Conservation (phyloP, 2,797 vertebrate genomes). For the Gila robusta region DNA sequence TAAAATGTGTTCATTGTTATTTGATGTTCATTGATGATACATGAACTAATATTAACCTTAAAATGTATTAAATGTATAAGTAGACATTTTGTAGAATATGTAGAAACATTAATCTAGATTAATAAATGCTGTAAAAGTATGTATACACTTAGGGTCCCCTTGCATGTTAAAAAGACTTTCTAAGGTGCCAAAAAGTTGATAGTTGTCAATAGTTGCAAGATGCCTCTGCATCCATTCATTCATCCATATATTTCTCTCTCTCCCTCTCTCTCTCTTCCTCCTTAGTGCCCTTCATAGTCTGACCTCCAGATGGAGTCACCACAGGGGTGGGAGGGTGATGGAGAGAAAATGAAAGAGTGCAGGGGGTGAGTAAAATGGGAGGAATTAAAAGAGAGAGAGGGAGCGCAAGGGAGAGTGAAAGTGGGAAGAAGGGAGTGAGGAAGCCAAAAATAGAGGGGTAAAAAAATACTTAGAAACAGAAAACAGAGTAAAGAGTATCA, state of each 20-base stretch:
- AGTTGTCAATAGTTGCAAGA: background rate
- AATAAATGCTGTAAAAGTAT: background rate
- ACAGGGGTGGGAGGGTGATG: constrained; percentile 73
- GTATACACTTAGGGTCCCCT: background rate
- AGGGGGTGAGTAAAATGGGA: constrained; percentile 68
- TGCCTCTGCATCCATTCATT: background rate
- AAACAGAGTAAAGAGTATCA: constrained; percentile 2
- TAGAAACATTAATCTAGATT: background rate
- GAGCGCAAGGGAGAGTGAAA: constrained; percentile 44
- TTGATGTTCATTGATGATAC: background rate
- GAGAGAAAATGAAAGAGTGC: constrained; percentile 82
- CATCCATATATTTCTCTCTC: background rate
- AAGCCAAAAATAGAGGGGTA: constrained; percentile 64
- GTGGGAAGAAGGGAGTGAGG: constrained; percentile 48
- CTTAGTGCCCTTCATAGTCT: constrained; percentile 77
- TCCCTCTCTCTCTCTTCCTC: constrained; percentile 36
- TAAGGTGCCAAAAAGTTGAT: background rate
- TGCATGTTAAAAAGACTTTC: background rate
- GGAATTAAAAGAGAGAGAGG: constrained; percentile 57
- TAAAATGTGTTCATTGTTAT: background rate
- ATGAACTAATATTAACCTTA: background rate
- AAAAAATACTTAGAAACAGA: constrained; percentile 7
- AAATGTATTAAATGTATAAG: background rate
- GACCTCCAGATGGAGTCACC: constrained; percentile 85
- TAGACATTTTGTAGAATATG: background rate